These are phyloP conservation scores for Diabrotica virgifera DNA, from an alignment of 1,140 invertebrate genomes.

Conservation along the genomic window DNA sequence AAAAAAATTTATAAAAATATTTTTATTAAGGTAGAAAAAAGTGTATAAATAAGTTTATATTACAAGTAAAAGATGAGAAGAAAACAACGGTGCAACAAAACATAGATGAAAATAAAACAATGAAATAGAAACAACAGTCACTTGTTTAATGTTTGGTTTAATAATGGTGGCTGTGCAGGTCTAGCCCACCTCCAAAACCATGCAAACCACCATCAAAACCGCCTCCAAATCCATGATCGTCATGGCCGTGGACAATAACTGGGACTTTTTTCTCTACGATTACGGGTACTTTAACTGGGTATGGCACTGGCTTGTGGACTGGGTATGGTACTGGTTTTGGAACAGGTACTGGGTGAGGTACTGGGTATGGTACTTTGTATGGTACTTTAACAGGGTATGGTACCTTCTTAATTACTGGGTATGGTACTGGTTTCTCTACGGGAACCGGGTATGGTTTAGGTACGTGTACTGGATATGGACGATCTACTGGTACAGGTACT, in stretches of 20 bases:
- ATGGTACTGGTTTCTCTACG: slow-evolving; percentile 44
- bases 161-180: slow-evolving; percentile 3
- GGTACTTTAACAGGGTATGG: slow-evolving; percentile 47
- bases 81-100: slow-evolving; percentile 11
- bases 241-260: slow-evolving; percentile 33
- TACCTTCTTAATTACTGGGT: slow-evolving; percentile 43
- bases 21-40: slow-evolving; percentile 11
- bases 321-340: slow-evolving; percentile 44
- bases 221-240: slow-evolving; percentile 17
- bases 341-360: slow-evolving; percentile 46
- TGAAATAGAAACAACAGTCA: slow-evolving; percentile 1
- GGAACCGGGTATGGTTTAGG: slow-evolving; percentile 58
- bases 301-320: slow-evolving; percentile 47
- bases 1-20: not conserved
- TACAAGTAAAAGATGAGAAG: not conserved
- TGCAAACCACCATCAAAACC: slow-evolving; percentile 21
- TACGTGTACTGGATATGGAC: slow-evolving; percentile 51
- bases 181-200: slow-evolving; percentile 18
- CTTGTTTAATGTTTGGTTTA: not conserved
- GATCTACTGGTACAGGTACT: slow-evolving; percentile 49
- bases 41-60: slow-evolving; percentile 12
- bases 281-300: slow-evolving; percentile 47
- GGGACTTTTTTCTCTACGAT: slow-evolving; percentile 38
- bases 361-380: slow-evolving; percentile 43
- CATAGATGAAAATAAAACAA: not conserved